These are phyloP conservation scores for Synanthedon vespiformis DNA, from an alignment of 2,888 invertebrate genomes.

Conservation along the genomic window DNA sequence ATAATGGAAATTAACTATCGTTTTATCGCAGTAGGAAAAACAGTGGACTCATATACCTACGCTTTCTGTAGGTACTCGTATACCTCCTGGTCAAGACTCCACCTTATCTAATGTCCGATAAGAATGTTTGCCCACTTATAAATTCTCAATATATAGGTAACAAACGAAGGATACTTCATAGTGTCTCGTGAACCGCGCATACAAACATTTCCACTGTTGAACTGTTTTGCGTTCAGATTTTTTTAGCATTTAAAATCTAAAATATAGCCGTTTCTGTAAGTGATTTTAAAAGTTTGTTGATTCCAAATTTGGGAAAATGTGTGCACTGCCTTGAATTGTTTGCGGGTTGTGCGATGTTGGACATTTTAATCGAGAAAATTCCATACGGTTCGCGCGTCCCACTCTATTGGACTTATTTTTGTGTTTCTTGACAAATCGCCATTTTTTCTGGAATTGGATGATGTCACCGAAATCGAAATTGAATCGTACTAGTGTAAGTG, in stretches of 20 bases:
- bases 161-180: constrained; percentile 25
- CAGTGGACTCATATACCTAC: too few species aligned
- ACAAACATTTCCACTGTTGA: background rate
- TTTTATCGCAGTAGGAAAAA: too few species aligned
- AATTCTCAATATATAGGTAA: constrained; percentile 41
- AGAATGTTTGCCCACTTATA: constrained; percentile 36
- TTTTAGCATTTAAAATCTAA: too few species aligned
- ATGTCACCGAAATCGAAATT: constrained; percentile 47
- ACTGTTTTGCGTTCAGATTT: background rate
- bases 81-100: too few species aligned
- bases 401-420: constrained; percentile 35
- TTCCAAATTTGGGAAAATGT: constrained; percentile 13
- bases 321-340: constrained; percentile 11
- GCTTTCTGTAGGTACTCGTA: too few species aligned
- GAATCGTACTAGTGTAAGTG: constrained; percentile 22
- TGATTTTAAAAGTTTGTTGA: background rate
- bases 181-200: constrained; percentile 16
- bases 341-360: constrained; percentile 32
- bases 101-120: constrained; percentile 53
- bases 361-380: constrained; percentile 31
- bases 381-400: constrained; percentile 25
- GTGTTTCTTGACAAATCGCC: constrained; percentile 41
- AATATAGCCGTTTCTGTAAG: background rate
- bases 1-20: too few species aligned
- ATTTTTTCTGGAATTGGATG: constrained; percentile 13